Percentiles rank a stretch among this genome's conserved stretches.
phyloP scores from a whole-genome alignment of 1,140 invertebrate genomes.

The Phenacoccus solenopsis region DNA sequence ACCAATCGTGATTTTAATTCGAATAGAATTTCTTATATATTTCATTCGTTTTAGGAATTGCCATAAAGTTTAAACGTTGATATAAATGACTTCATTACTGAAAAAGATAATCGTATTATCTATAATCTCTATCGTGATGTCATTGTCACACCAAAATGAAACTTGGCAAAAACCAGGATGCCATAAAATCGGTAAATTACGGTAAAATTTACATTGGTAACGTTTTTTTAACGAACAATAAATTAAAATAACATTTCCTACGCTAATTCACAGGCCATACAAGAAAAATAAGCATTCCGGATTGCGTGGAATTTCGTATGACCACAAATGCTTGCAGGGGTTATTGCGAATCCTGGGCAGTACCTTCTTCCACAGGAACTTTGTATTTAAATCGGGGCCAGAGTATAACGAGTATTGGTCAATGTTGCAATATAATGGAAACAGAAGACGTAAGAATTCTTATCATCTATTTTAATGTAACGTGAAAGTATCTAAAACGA shows the following conservation, averaged over 20 bases:
- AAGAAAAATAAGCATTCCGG: constrained; percentile 60
- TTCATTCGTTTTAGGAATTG: not conserved
- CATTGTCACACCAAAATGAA: constrained; percentile 14
- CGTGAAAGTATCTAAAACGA: not conserved
- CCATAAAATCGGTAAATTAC: constrained; percentile 44
- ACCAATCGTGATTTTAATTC: not conserved
- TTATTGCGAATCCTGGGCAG: constrained; percentile 70
- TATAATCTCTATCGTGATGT: not conserved
- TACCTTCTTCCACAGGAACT: constrained; percentile 46
- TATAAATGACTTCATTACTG: not conserved
- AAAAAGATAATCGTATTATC: not conserved
- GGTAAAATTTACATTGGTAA: not conserved
- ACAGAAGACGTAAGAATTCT: constrained; percentile 54
- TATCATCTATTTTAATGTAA: constrained; percentile 7
- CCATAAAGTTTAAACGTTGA: not conserved
- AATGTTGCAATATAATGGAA: constrained; percentile 81
- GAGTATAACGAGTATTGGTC: constrained; percentile 68
- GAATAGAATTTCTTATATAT: not conserved
- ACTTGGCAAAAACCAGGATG: constrained; percentile 45
- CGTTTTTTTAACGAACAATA: no score
- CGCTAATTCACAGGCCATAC: constrained; percentile 50
- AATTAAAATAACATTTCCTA: no score
- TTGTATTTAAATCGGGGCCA: constrained; percentile 44
- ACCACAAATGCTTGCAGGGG: constrained; percentile 77
- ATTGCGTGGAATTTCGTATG: constrained; percentile 68